phyloP scores from a whole-genome alignment of 2,113 vertebrate genomes.

The Sapayoa aenigma region DNA sequence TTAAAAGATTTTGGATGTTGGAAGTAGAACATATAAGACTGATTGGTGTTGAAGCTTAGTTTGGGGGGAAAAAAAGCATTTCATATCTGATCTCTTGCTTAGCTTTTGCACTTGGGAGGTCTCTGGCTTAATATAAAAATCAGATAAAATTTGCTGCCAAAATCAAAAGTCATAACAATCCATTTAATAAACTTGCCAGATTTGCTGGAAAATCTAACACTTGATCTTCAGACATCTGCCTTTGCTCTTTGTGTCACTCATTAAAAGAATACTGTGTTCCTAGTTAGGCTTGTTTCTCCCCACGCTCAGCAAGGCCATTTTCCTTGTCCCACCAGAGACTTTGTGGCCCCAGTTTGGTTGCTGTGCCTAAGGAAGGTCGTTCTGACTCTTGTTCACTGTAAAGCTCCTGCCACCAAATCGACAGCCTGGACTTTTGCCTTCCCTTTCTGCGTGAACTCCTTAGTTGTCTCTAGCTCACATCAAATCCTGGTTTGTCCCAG shows the following conservation, averaged over 20 bases:
- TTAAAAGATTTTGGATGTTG: neutral
- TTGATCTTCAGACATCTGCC: neutral
- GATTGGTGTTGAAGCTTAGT: conserved; percentile 27
- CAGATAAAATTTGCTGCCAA: conserved; percentile 43
- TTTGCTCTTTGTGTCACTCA: neutral
- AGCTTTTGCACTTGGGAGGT: conserved; percentile 49
- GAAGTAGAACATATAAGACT: neutral
- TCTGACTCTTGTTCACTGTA: neutral
- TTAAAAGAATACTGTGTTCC: neutral
- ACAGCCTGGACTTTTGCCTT: neutral
- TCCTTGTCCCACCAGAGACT: neutral
- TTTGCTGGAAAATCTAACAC: neutral
- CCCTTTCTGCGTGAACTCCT: neutral
- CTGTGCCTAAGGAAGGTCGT: neutral
- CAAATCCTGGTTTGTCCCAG: neutral
- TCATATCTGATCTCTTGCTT: conserved; percentile 30
- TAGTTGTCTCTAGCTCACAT: neutral
- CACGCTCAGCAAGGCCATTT: neutral
- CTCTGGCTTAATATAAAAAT: conserved; percentile 10
- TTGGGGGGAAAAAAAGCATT: neutral
- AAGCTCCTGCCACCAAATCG: neutral
- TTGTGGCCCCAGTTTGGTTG: neutral
- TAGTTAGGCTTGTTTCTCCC: neutral
- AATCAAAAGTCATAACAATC: conserved; percentile 36
- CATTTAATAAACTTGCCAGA: neutral